Evolutionary conservation across 2,888 invertebrate species (phyloP), one percentile per base, ranked within the genome.

Genomic region (Tromatobia lineatoria): DNA sequence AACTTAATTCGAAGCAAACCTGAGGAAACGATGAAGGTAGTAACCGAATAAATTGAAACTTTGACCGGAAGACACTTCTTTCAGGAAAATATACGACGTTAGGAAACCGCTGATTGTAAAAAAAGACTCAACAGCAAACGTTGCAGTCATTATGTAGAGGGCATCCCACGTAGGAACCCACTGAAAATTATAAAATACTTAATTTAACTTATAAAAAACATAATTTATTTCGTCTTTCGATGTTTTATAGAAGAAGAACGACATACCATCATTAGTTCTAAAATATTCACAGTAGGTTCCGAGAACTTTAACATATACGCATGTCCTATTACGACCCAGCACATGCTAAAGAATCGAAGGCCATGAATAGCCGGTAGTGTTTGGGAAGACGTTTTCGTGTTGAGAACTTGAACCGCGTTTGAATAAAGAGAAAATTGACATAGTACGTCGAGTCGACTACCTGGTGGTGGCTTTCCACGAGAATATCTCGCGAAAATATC

Each of bases 261-360:
- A 89, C 89, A 90, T 89, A 94, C 94, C 75, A 93, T 91, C 54
- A 93, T 88, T 74, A 93, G 87, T 69, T 93, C 92, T 82, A 92
- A 85, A 11, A 90, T 87, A 87, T 94, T 94, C 69, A 93, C 88
- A 29, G n/a, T n/a, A n/a, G n/a, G n/a, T n/a, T n/a, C n/a, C n/a
- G n/a, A n/a, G n/a, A n/a, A n/a, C 92, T 87, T 6, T 13, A 18
- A 88, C 88, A 91, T 90, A 88, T 93, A 94, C 54, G 93, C 91
- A 86, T 95, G 95, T 1, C 94, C 95, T 15, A 94, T 81, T 23
- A 94, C 90, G 1, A 95, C 94, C 94, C 94, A 95, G 52, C 91
- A 88, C 80, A 94, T 95, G 85, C 94, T 94, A 23, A 95, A 86
- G 85, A 94, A 94, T 52, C 95, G 92, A 6, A 95, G 93, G 11